Conservation (phyloP, 2,888 invertebrate species). For the Eilema caniola region DNA sequence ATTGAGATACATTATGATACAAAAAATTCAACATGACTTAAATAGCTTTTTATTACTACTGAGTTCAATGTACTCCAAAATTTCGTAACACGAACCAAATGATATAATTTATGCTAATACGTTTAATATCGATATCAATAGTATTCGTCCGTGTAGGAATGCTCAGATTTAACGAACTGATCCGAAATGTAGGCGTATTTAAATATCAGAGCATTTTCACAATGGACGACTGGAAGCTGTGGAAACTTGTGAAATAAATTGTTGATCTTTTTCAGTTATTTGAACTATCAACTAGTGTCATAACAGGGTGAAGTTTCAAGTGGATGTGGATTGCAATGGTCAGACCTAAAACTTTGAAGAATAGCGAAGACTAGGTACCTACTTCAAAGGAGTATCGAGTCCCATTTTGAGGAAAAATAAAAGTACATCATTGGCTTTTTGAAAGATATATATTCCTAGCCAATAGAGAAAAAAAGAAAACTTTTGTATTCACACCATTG, state of each 20-base stretch:
- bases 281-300: conserved; percentile 4
- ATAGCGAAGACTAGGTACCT: too few relatives aligned
- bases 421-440: too few relatives aligned
- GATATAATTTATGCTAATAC: conserved; percentile 51
- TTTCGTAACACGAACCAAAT: conserved; percentile 46
- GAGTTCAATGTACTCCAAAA: conserved; percentile 39
- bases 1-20: conserved; percentile 19
- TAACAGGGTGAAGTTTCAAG: background rate
- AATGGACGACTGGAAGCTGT: conserved; percentile 42
- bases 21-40: conserved; percentile 29
- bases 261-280: conserved; percentile 21
- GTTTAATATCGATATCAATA: conserved; percentile 48
- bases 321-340: too few relatives aligned
- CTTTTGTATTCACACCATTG: too few relatives aligned
- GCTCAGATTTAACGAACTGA: conserved; percentile 35
- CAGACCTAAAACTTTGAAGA: too few relatives aligned
- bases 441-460: too few relatives aligned
- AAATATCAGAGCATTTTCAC: conserved; percentile 60
- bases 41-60: conserved; percentile 40
- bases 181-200: conserved; percentile 53
- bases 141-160: conserved; percentile 42
- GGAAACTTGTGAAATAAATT: conserved; percentile 33
- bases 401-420: too few relatives aligned
- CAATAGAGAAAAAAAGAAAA: too few relatives aligned
- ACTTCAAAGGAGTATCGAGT: too few relatives aligned